Conservation (phyloP, 2,113 vertebrate genomes). For the Lethenteron reissneri region DNA sequence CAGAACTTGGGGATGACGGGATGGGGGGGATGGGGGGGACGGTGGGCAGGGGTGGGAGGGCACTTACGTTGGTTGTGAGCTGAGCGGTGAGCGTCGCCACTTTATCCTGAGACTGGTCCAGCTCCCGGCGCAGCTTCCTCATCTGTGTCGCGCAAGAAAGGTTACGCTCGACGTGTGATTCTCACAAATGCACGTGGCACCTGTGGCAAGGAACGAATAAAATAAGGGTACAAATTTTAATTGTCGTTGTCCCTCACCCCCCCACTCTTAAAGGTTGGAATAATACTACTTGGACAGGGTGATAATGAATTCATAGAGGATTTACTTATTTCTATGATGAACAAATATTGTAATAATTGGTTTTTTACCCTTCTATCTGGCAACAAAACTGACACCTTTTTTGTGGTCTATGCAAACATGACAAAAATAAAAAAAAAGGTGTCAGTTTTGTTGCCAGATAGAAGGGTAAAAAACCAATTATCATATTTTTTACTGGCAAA, state of each 20-base stretch:
- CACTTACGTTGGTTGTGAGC: slow-evolving; percentile 78
- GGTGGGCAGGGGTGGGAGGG: neutral
- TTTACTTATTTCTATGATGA: too few relatives aligned
- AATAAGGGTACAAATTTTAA: neutral
- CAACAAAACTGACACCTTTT: too few relatives aligned
- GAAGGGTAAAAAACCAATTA: too few relatives aligned
- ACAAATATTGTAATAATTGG: too few relatives aligned
- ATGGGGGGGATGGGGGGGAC: too few relatives aligned
- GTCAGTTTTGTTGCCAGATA: too few relatives aligned
- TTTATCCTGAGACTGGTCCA: slow-evolving; percentile 92
- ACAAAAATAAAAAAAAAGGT: too few relatives aligned
- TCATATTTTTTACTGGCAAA: too few relatives aligned
- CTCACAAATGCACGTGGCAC: slow-evolving; percentile 8
- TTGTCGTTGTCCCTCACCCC: neutral
- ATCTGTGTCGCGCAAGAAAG: slow-evolving; percentile 29
- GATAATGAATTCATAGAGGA: too few relatives aligned
- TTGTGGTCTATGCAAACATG: too few relatives aligned
- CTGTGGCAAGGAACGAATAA: neutral
- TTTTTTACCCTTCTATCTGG: too few relatives aligned
- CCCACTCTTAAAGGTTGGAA: neutral
- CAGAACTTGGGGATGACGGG: too few relatives aligned
- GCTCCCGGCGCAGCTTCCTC: slow-evolving; percentile 68
- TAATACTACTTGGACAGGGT: neutral
- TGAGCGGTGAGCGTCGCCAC: slow-evolving; percentile 91
- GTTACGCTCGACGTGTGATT: neutral